Conservation (phyloP, 1,140 invertebrate species). For the Conus betulinus region DNA sequence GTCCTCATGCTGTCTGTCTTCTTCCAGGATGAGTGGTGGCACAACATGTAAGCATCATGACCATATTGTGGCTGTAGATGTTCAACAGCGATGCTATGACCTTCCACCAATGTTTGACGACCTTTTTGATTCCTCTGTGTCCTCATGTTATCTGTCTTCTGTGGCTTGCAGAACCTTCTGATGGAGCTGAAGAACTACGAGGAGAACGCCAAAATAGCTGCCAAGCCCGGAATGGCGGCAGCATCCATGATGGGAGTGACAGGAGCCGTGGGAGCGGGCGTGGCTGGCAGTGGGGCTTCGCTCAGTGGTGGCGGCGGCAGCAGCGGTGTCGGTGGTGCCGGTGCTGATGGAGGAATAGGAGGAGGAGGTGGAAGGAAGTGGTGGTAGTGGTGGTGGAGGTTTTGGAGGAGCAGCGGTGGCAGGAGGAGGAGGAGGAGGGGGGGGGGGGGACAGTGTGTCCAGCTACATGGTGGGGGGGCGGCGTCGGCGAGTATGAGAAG, state of each 20-base stretch:
- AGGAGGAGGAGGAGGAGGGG: background rate
- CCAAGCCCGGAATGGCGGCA: slow-evolving; percentile 44
- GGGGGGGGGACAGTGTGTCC: slow-evolving; percentile 33
- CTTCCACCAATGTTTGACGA: no score
- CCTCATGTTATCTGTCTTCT: background rate
- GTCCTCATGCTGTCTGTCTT: no score
- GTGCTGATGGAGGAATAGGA: background rate
- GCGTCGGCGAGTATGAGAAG: slow-evolving; percentile 64
- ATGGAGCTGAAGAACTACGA: slow-evolving; percentile 90
- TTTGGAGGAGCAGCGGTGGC: slow-evolving; percentile 35
- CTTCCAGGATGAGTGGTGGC: no score
- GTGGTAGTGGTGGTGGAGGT: slow-evolving; percentile 21
- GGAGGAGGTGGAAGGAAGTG: background rate
- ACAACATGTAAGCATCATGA: no score
- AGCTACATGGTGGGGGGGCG: slow-evolving; percentile 39
- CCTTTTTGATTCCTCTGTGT: background rate
- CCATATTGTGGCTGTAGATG: no score
- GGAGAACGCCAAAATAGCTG: slow-evolving; percentile 70
- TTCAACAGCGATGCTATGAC: no score
- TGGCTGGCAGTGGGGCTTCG: background rate
- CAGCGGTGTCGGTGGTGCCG: slow-evolving; percentile 48
- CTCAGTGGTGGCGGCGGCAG: slow-evolving; percentile 35
- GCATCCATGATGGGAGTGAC: slow-evolving; percentile 40
- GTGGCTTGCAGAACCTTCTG: slow-evolving; percentile 78
- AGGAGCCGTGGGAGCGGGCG: slow-evolving; percentile 4